Conservation (phyloP, 2,113 vertebrate genomes). For the Dendrocopos noguchii region DNA sequence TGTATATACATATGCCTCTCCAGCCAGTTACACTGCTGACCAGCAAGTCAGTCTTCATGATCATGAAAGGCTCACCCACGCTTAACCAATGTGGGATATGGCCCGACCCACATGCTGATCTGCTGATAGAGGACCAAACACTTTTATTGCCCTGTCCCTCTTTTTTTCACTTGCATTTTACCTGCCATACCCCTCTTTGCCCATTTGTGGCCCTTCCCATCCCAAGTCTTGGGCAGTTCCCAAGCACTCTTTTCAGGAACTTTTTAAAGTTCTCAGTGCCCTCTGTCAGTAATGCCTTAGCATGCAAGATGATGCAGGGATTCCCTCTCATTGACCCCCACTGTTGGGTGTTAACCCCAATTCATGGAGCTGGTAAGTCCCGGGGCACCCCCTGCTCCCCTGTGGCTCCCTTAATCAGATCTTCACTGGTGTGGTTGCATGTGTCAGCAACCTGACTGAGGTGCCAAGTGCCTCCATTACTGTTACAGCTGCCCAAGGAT, state of each 20-base stretch:
- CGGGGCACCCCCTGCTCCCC: not conserved
- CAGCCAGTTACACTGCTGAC: not conserved
- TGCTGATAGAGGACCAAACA: not conserved
- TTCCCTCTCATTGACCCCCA: rapidly evolving
- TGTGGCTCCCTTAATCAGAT: too few relatives aligned
- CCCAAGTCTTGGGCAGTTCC: not conserved
- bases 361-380: rapidly evolving
- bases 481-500: rapidly evolving
- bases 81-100: not conserved
- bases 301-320: not conserved
- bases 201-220: not conserved
- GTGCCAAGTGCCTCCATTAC: rapidly evolving
- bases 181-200: not conserved
- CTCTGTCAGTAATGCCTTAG: not conserved
- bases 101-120: not conserved
- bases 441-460: rapidly evolving
- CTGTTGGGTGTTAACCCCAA: rapidly evolving
- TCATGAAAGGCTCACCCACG: not conserved
- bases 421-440: not conserved
- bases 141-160: not conserved
- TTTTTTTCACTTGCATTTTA: not conserved
- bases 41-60: not conserved
- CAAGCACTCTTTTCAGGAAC: not conserved
- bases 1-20: rapidly evolving
- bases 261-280: not conserved